These are phyloP conservation scores for Spodoptera littoralis DNA, from an alignment of 2,888 invertebrate species.

Conservation along the genomic window DNA sequence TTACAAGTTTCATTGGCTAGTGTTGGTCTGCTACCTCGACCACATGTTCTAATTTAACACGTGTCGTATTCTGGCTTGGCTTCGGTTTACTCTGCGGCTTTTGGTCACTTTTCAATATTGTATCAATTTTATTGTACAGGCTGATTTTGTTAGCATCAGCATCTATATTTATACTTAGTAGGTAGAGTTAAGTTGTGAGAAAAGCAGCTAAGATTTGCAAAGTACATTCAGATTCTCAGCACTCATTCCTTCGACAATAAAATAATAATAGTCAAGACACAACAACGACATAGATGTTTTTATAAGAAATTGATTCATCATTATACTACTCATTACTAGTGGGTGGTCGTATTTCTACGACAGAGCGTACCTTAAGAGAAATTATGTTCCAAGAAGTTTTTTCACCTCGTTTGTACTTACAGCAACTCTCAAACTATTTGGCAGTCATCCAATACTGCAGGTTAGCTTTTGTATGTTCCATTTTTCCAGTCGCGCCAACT, in stretches of 20 bases:
- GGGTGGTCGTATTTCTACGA: too few relatives aligned
- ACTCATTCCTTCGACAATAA: too few relatives aligned
- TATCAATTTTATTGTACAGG: conserved; percentile 4
- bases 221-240: too few relatives aligned
- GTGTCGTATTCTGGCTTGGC: conserved; percentile 28
- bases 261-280: too few relatives aligned
- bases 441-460: conserved; percentile 64
- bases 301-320: too few relatives aligned
- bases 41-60: conserved; percentile 43
- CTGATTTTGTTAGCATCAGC: too few relatives aligned
- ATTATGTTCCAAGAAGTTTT: conserved; percentile 2
- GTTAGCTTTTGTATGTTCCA: conserved; percentile 57
- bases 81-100: conserved; percentile 28
- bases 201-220: too few relatives aligned
- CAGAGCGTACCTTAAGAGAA: too few relatives aligned
- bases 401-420: conserved; percentile 17
- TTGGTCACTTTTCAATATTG: conserved; percentile 27
- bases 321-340: too few relatives aligned
- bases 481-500: conserved; percentile 55
- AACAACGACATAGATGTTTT: too few relatives aligned
- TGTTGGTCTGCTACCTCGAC: conserved; percentile 28
- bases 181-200: too few relatives aligned
- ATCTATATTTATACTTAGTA: too few relatives aligned
- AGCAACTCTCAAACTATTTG: conserved; percentile 52
- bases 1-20: conserved; percentile 32